Conservation (phyloP, 37 sponge, comb jelly and placozoan genomes). For the Halichondria panicea region DNA sequence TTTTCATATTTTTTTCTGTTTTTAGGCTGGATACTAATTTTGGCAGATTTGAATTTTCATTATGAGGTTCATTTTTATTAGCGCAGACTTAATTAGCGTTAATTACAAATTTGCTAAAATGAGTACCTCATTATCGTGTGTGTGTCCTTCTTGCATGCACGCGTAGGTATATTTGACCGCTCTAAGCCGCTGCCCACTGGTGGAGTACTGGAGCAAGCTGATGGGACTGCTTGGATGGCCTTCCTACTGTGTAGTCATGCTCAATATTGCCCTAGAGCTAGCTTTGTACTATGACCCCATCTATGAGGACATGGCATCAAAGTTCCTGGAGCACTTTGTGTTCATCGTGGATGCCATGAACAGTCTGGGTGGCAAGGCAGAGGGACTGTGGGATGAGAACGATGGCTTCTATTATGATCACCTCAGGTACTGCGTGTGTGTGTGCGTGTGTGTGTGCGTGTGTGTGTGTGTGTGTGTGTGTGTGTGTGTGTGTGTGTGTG, state of each 20-base stretch:
- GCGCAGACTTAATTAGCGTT: no score
- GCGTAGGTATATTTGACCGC: conserved; percentile 88
- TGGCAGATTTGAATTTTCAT: no score
- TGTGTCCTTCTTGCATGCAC: no score
- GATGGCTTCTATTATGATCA: conserved; percentile 98
- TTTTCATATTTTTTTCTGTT: no score
- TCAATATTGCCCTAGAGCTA: conserved; percentile 92
- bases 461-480: no score
- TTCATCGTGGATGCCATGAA: conserved; percentile 95
- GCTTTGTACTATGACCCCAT: conserved; percentile 78
- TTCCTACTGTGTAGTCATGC: conserved; percentile 94
- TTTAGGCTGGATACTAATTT: no score
- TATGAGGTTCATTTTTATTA: no score
- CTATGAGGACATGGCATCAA: conserved; percentile 98
- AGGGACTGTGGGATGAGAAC: conserved; percentile 88
- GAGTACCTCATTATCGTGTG: no score
- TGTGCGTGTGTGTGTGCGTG: no score
- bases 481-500: no score
- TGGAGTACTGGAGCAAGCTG: conserved; percentile 90
- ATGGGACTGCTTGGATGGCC: conserved; percentile 99
- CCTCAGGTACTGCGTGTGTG: conserved; percentile 30
- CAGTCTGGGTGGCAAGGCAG: conserved; percentile 66
- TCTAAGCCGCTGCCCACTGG: conserved; percentile 93
- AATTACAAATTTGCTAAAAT: no score
- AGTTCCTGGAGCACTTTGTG: conserved; percentile 98